A percentile compares a stretch with the other conserved stretches of the same genome.
phyloP scores from a whole-genome alignment of 2,888 invertebrate species.

The Drosophila cognata region DNA sequence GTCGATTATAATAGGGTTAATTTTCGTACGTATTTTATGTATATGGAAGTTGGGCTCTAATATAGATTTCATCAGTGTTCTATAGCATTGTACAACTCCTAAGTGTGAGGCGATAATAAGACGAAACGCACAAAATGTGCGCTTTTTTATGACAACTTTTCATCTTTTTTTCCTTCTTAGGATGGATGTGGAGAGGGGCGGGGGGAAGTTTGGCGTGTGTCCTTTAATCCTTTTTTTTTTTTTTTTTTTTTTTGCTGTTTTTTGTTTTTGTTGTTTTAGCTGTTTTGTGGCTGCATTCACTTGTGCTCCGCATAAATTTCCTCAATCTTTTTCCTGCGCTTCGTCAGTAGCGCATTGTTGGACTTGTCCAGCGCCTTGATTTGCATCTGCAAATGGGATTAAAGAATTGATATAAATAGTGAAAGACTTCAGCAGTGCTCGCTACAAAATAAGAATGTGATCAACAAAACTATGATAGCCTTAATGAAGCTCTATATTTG shows the following conservation, averaged over 20 bases:
- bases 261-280: slow-evolving; percentile 5
- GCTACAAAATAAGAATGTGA: neutral
- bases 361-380: slow-evolving; percentile 97
- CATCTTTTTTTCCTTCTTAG: slow-evolving; percentile 6
- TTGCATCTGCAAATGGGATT: slow-evolving; percentile 88
- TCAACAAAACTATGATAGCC: neutral
- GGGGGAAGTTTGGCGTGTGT: slow-evolving; percentile 32
- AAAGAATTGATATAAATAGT: neutral
- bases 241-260: neutral
- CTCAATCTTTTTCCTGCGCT: slow-evolving; percentile 88
- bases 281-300: slow-evolving; percentile 30
- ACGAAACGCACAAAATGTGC: slow-evolving; percentile 4
- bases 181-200: neutral
- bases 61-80: slow-evolving; percentile 1
- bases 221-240: slow-evolving; percentile 31
- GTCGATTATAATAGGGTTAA: neutral
- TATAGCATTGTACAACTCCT: slow-evolving; percentile 41
- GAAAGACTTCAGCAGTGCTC: neutral
- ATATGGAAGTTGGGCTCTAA: slow-evolving; percentile 1
- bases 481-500: neutral
- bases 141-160: slow-evolving; percentile 12
- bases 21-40: slow-evolving; percentile 1
- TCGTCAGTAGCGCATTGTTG: slow-evolving; percentile 96
- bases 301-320: slow-evolving; percentile 61
- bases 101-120: slow-evolving; percentile 16